Evolutionary conservation across 2,113 vertebrate species (phyloP).

Genomic region (Ailurus styani): DNA sequence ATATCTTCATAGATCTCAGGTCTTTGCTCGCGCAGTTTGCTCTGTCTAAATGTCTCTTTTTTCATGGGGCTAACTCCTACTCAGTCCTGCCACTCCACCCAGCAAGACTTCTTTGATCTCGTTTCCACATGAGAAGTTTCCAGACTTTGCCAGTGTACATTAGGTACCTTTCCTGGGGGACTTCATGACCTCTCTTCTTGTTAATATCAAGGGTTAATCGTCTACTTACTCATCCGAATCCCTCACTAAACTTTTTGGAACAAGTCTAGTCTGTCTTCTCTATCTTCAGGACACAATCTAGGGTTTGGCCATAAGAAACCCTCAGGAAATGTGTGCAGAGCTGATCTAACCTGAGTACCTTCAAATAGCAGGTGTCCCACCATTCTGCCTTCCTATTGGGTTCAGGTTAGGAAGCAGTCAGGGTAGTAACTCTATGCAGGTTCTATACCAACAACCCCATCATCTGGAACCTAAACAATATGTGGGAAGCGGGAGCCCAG

Average conservation of each 20-base stretch:
- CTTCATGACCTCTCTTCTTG: neutral
- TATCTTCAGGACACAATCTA: neutral
- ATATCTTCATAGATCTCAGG: neutral
- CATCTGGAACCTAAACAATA: neutral
- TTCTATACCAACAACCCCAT: neutral
- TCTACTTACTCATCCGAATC: neutral
- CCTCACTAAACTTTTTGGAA: neutral
- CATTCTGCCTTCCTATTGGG: neutral
- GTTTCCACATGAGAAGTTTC: neutral
- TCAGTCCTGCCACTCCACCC: neutral
- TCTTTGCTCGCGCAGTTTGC: neutral
- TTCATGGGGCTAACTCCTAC: neutral
- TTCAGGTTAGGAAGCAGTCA: neutral
- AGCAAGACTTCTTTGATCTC: neutral
- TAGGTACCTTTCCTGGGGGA: neutral
- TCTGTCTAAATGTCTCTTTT: neutral
- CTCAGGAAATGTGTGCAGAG: neutral
- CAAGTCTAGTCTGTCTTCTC: neutral
- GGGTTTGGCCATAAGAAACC: neutral
- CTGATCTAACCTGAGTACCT: neutral
- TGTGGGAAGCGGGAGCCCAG: fast-evolving
- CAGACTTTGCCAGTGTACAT: neutral
- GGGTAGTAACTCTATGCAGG: fast-evolving
- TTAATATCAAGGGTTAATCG: neutral
- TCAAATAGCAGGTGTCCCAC: neutral